A percentile compares a stretch with the other conserved stretches of the same genome.
Evolutionary conservation across 2,797 vertebrate species (phyloP).

Genomic region (Anas capensis): DNA sequence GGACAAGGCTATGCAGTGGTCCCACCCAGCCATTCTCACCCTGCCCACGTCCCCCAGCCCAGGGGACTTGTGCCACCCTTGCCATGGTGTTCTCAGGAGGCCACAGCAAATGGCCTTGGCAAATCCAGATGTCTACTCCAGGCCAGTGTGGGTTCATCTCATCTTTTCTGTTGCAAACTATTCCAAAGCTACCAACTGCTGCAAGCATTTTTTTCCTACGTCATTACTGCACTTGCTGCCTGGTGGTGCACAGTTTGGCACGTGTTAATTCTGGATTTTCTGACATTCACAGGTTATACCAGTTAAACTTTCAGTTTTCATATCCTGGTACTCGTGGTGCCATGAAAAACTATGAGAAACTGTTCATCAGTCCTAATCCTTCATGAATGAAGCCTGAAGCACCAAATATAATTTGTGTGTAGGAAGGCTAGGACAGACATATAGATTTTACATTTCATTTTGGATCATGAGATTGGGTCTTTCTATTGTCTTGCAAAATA

Average conservation of each 20-base stretch:
- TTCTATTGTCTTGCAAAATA: background rate
- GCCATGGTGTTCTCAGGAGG: background rate
- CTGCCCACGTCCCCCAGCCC: background rate
- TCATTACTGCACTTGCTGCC: background rate
- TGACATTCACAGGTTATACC: background rate
- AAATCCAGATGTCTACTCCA: background rate
- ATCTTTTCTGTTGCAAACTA: background rate
- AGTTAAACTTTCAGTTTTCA: background rate
- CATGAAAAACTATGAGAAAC: background rate
- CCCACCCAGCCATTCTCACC: accelerated
- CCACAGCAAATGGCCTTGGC: background rate
- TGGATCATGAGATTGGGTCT: background rate
- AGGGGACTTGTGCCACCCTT: background rate
- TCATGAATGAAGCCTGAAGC: background rate
- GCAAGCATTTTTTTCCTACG: background rate
- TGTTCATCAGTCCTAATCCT: background rate
- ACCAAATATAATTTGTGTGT: accelerated
- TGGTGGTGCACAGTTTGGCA: background rate
- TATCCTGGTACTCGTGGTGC: background rate
- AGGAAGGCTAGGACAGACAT: background rate
- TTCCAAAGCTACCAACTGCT: background rate
- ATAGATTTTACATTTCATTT: background rate
- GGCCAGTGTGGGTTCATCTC: background rate
- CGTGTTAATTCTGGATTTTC: background rate
- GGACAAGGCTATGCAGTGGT: accelerated